Evolutionary conservation across 2,797 vertebrate genomes (phyloP).

Genomic region (Parambassis ranga): DNA sequence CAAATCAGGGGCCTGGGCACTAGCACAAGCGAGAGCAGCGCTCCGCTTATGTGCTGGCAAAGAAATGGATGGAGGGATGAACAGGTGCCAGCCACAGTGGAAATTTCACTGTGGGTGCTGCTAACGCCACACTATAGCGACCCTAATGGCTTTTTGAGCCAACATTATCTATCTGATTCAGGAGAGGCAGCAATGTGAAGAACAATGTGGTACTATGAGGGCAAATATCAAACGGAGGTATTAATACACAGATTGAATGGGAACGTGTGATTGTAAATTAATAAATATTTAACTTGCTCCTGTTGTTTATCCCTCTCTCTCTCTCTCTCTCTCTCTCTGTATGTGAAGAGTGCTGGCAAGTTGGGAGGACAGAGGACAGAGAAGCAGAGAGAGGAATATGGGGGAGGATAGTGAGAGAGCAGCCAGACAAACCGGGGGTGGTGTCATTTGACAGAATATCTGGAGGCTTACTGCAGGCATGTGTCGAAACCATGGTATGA

Average conservation of each 20-base stretch:
- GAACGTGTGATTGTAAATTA: conserved; percentile 4
- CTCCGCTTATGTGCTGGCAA: conserved; percentile 67
- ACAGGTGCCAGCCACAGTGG: conserved; percentile 44
- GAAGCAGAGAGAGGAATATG: conserved; percentile 21
- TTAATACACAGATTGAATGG: background rate
- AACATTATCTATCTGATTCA: conserved; percentile 17
- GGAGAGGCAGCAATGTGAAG: background rate
- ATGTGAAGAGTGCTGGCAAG: background rate
- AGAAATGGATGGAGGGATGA: conserved; percentile 37
- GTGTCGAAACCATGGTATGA: conserved; percentile 50
- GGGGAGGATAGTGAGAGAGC: conserved; percentile 24
- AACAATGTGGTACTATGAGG: conserved; percentile 3
- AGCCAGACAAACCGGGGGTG: conserved; percentile 36
- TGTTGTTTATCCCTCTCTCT: background rate
- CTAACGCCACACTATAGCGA: conserved; percentile 11
- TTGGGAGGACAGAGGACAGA: background rate
- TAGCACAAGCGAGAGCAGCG: conserved; percentile 35
- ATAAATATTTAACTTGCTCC: conserved; percentile 8
- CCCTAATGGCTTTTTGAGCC: background rate
- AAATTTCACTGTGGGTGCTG: conserved; percentile 42
- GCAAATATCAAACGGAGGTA: conserved; percentile 7
- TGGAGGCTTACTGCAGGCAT: conserved; percentile 47
- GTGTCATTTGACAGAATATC: conserved; percentile 49
- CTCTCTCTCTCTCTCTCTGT: background rate
- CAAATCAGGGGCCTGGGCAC: conserved; percentile 47